A percentile compares a stretch with the other conserved stretches of the same genome.
Conservation (phyloP, 2,113 vertebrate genomes). For the Thalassarche chlororhynchos region DNA sequence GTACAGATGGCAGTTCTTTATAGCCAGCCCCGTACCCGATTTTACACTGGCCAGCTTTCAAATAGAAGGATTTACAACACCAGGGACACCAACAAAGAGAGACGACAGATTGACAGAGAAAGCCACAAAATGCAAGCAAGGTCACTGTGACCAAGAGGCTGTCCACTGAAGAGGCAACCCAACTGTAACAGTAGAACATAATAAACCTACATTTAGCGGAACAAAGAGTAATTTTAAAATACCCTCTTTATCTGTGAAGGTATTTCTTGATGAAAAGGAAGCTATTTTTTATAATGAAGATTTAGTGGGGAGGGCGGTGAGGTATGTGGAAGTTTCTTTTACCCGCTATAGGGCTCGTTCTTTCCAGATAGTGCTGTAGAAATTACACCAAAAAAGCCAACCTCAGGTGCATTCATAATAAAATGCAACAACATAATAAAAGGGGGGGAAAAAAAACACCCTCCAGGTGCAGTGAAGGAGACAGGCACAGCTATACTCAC, state of each 20-base stretch:
- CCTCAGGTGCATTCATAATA: no score
- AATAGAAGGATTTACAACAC: neutral
- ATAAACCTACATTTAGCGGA: neutral
- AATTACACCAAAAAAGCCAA: neutral
- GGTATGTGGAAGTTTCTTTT: neutral
- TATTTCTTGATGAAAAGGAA: neutral
- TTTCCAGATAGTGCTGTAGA: neutral
- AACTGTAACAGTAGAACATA: rapidly evolving
- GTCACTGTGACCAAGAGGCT: neutral
- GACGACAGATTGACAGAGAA: neutral
- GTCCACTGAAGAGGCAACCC: rapidly evolving
- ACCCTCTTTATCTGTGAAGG: neutral
- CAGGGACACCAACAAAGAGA: neutral
- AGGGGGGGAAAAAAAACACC: no score
- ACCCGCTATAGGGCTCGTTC: neutral
- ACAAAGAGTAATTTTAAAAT: neutral
- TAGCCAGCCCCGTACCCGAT: rapidly evolving
- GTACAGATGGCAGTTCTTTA: neutral
- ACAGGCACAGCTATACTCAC: neutral
- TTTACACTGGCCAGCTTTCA: neutral
- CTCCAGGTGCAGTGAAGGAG: neutral
- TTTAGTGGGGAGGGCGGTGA: neutral
- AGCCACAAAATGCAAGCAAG: neutral
- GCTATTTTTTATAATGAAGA: neutral
- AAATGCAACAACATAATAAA: neutral